Evolutionary conservation across 2,888 invertebrate species (phyloP).

Genomic region (Trachelus tabidus): DNA sequence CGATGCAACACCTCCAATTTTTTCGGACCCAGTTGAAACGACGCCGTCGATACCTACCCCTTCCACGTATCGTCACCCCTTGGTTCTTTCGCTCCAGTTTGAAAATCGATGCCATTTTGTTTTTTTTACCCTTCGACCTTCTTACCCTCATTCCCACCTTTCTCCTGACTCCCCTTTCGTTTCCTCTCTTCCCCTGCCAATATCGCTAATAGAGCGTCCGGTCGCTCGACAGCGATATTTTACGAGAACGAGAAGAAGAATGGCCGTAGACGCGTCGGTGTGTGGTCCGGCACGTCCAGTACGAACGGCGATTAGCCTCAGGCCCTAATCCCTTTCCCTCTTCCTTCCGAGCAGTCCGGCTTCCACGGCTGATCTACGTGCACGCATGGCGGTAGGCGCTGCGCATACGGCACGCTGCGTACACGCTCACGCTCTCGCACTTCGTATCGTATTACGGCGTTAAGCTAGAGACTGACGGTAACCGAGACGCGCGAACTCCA

Average conservation of each 20-base stretch:
- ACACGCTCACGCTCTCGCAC: constrained; percentile 19
- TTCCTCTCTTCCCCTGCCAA: neutral
- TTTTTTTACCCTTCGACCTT: neutral
- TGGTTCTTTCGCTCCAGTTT: neutral
- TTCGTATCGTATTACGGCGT: constrained; percentile 60
- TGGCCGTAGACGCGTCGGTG: constrained; percentile 41
- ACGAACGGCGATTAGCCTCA: constrained; percentile 61
- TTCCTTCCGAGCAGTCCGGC: constrained; percentile 1
- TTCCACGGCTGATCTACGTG: constrained; percentile 9
- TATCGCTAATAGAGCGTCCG: constrained; percentile 40
- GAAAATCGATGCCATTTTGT: neutral
- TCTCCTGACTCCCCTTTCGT: neutral
- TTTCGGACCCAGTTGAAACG: neutral
- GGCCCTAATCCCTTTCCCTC: constrained; percentile 39
- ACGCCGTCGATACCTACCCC: neutral
- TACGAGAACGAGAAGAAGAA: constrained; percentile 41
- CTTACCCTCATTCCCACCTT: neutral
- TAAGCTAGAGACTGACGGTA: constrained; percentile 54
- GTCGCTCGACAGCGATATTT: constrained; percentile 44
- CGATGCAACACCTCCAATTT: neutral
- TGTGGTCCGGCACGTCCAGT: constrained; percentile 58
- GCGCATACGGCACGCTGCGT: neutral
- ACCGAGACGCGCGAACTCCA: constrained; percentile 54
- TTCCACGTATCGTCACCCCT: neutral
- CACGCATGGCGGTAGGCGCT: constrained; percentile 10